phyloP scores from a whole-genome alignment of 2,797 vertebrate genomes.

The Centroberyx gerrardi region DNA sequence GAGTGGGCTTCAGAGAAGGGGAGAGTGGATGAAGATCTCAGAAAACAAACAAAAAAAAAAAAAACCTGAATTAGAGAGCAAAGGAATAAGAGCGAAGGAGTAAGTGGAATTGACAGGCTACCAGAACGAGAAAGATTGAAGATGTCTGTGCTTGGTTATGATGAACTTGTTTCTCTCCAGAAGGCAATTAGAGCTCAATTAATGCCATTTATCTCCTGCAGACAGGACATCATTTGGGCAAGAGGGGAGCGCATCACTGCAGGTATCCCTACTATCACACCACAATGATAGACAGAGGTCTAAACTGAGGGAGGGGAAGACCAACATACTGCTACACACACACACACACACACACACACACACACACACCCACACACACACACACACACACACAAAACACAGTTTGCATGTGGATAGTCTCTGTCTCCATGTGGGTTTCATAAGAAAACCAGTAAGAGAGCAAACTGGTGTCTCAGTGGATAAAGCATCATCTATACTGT shows the following conservation, averaged over 20 bases:
- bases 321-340: constrained; percentile 7
- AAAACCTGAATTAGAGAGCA: constrained; percentile 20
- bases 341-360: constrained; percentile 13
- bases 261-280: constrained; percentile 35
- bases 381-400: constrained; percentile 1
- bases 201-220: constrained; percentile 76
- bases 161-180: constrained; percentile 67
- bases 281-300: constrained; percentile 44
- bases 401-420: constrained; percentile 2
- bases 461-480: background rate
- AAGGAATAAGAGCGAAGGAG: constrained; percentile 22
- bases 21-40: constrained; percentile 24
- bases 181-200: constrained; percentile 78
- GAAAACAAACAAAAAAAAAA: constrained; percentile 3
- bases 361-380: constrained; percentile 1
- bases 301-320: constrained; percentile 14
- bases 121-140: constrained; percentile 40
- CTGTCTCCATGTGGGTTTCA: constrained; percentile 10
- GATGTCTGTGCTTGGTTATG: constrained; percentile 56
- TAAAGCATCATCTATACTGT: background rate
- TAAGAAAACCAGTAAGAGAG: background rate
- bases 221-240: constrained; percentile 58
- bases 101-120: constrained; percentile 33
- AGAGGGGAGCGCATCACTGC: constrained; percentile 45
- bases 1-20: constrained; percentile 8